Base-by-base conservation (phyloP, 1,140 invertebrate species). In the Akabosia matsudoensis region DNA sequence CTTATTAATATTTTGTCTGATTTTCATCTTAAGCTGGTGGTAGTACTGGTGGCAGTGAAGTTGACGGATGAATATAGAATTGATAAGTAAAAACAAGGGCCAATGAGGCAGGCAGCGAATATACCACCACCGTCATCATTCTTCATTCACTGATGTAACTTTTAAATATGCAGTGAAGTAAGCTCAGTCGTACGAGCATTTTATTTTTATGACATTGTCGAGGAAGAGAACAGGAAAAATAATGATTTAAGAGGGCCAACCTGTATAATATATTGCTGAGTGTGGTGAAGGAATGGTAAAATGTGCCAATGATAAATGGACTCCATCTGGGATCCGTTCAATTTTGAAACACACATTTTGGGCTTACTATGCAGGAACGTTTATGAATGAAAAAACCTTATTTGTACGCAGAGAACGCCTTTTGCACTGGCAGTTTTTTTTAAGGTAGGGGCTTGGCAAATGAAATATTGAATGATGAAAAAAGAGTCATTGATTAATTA, bases 261-360 rank as follows among this genome's bases (percentile, higher is more conserved):
- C 37, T 10, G 18, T 18, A 45, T 10, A 10, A 18, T 45, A 45
- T 45, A 18, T 45, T 45, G 18, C 18, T 45, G 37, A 45, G n/a
- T 45, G 37, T 18, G 37, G 37, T 45, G 18, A 18, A 7, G 37
- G 37, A 45, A 45, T 45, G 37, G 37, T 18, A 45, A 56, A 56
- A 56, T 56, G 22, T 22, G 54, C 54, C 54, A 56, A 22, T 56
- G 54, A 56, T 56, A 56, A 56, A 56, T 56, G 54, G 37, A 45
- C 37, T 45, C 37, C 37, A 45, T 45, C 37, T 45, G 37, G 7
- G 37, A 45, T 10, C 7, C 18, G 37, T 45, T 45, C 37, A 45
- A 45, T 7, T 45, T 18, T 18, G 37, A 45, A n/a, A n/a, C n/a
- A n/a, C n/a, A n/a, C n/a, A n/a, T n/a, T n/a, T n/a, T n/a, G n/a